Evolutionary conservation across 2,888 invertebrate species (phyloP), one percentile per base, ranked within the genome.

Genomic region (Gryllus longicercus): DNA sequence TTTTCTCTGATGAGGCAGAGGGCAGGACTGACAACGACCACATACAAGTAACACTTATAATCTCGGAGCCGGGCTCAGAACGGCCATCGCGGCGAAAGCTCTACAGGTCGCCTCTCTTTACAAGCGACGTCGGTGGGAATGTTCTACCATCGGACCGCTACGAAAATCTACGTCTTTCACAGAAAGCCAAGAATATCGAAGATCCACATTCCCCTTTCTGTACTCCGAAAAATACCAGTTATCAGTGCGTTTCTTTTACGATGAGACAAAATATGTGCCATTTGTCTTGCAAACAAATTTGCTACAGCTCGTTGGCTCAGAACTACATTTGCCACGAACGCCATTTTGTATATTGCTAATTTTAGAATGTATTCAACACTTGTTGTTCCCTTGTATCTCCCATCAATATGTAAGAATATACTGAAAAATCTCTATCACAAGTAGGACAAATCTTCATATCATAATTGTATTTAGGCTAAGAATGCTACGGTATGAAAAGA

Each of bases 311-410:
- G 5, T 8, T 8, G 38, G 38, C 38, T 38, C 8, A 38, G 38
- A 8, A 5, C 38, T 38, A 38, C 38, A 38, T 38, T 38, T 8
- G 8, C 38, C 38, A 38, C 38, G 38, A 38, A 38, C 38, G 8
- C 8, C 8, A 38, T 63, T 63, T 63, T 10, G 63, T 18, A 63
- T 63, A 63, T 63, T 63, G 63, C 63, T 63, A 63, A 63, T 63
- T 63, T 63, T 63, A 63, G 63, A 63, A 63, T 63, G 63, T 63
- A 63, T 63, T 63, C 63, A 14, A 63, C n/a, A 18, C 63, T 63
- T 63, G 63, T 63, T 63, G 63, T 63, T 63, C 63, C 63, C 63
- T 16, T 63, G 63, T 4, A 5, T 63, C 38, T 63, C 8, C 63
- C n/a, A 18, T 63, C n/a, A 14, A 63, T 63, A 8, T 18, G 63